These are phyloP conservation scores for Dynastes grantii DNA, from an alignment of 2,888 invertebrate species.

Conservation along the genomic window DNA sequence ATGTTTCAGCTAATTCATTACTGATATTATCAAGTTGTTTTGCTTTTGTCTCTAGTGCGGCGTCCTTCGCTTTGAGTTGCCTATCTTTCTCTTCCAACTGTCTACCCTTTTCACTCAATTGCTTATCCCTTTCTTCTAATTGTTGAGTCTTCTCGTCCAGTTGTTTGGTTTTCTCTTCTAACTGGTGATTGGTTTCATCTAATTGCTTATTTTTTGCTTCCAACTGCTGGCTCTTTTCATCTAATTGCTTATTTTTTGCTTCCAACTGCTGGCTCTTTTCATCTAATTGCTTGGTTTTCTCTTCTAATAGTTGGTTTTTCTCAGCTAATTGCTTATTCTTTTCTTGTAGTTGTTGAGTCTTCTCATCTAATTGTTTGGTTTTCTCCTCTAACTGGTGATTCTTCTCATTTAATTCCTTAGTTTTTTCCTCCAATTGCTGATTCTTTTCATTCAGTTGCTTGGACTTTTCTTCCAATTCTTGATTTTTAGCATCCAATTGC, in stretches of 20 bases:
- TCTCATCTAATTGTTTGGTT: too few species aligned
- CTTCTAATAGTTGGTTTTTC: background rate
- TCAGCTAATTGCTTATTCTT: slow-evolving; percentile 29
- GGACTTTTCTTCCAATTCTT: slow-evolving; percentile 40
- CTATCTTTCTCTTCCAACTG: slow-evolving; percentile 6
- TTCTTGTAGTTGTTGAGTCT: slow-evolving; percentile 29
- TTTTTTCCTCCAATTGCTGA: background rate
- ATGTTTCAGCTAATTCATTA: slow-evolving; percentile 43
- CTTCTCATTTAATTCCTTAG: background rate
- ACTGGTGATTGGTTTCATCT: slow-evolving; percentile 48
- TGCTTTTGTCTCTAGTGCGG: background rate
- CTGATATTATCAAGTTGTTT: background rate
- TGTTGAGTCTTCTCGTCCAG: slow-evolving; percentile 45
- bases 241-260: background rate
- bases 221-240: slow-evolving; percentile 18
- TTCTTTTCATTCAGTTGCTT: background rate
- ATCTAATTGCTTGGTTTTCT: slow-evolving; percentile 31
- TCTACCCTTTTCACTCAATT: too few species aligned
- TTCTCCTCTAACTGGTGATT: too few species aligned
- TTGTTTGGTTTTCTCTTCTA: slow-evolving; percentile 12
- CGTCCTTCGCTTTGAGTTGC: background rate
- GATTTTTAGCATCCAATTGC: slow-evolving; percentile 43
- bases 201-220: slow-evolving; percentile 52
- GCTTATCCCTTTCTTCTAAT: slow-evolving; percentile 30
- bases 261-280: slow-evolving; percentile 36